phyloP scores from a whole-genome alignment of 2,113 vertebrate species.

The Pitta sordida region DNA sequence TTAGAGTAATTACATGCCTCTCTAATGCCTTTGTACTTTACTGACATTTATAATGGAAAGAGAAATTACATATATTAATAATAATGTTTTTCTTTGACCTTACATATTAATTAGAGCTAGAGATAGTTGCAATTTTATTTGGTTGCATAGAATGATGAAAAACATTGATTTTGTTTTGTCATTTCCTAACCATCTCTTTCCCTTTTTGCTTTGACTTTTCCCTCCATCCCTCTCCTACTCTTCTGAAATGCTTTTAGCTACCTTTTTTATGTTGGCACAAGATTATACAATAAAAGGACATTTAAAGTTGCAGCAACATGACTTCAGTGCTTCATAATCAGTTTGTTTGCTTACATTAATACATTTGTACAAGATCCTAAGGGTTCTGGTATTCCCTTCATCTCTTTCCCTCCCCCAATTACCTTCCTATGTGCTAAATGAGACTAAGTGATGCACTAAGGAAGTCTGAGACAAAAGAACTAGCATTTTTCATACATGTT shows the following conservation, averaged over 20 bases:
- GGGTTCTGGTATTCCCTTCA: background rate
- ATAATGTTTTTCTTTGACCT: conserved; percentile 58
- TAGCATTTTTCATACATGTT: conserved; percentile 18
- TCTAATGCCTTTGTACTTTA: conserved; percentile 23
- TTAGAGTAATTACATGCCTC: conserved; percentile 10
- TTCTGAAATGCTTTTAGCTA: background rate
- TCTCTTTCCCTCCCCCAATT: background rate
- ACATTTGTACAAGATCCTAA: background rate
- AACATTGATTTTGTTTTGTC: background rate
- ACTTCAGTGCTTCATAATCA: background rate
- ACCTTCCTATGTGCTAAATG: background rate
- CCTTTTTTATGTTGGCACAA: background rate
- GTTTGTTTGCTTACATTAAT: background rate
- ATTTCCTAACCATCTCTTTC: background rate
- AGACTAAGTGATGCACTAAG: background rate
- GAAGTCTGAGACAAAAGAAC: conserved; percentile 20
- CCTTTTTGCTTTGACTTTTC: background rate
- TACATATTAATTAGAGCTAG: conserved; percentile 44
- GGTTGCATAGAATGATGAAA: conserved; percentile 5
- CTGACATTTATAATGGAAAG: conserved; percentile 39
- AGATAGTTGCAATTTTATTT: background rate
- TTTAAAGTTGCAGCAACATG: background rate
- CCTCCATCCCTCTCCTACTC: background rate
- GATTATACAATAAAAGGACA: background rate
- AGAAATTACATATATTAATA: conserved; percentile 39